A percentile compares a stretch with the other conserved stretches of the same genome.
These are phyloP conservation scores for Euplexia lucipara DNA, from an alignment of 2,888 invertebrate species.

Conservation along the genomic window DNA sequence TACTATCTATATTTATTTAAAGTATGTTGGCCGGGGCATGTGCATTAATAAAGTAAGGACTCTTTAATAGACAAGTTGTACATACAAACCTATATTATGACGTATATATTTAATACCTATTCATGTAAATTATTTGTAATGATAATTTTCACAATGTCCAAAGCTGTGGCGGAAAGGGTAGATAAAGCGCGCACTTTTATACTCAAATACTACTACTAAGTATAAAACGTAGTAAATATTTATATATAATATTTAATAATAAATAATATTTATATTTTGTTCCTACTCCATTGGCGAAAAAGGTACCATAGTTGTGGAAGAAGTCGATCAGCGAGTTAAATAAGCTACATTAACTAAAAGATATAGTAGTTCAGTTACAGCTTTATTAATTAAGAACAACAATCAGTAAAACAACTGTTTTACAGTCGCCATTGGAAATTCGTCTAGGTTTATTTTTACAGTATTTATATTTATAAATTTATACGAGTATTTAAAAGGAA, in stretches of 20 bases:
- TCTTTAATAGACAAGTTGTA: constrained; percentile 37
- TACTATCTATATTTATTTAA: constrained; percentile 29
- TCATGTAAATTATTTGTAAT: constrained; percentile 64
- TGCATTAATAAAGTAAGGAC: constrained; percentile 64
- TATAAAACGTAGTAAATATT: constrained; percentile 9
- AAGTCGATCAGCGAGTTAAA: too few relatives aligned
- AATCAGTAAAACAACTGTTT: neutral
- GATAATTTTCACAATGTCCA: constrained; percentile 91
- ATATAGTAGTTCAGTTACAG: neutral
- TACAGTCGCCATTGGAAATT: constrained; percentile 10
- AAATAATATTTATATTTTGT: constrained; percentile 16
- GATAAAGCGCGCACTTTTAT: constrained; percentile 83
- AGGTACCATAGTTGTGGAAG: neutral
- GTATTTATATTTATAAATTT: neutral
- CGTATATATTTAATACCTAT: constrained; percentile 16
- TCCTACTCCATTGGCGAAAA: constrained; percentile 15
- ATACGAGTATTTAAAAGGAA: neutral
- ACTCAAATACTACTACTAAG: constrained; percentile 26
- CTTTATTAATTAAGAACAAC: neutral
- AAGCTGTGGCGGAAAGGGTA: constrained; percentile 88
- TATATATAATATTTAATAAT: neutral
- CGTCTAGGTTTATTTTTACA: neutral
- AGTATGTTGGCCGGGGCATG: constrained; percentile 68
- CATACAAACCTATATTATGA: constrained; percentile 11
- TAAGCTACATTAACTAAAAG: too few relatives aligned